A percentile compares a stretch with the other conserved stretches of the same genome.
Conservation (phyloP, 2,113 vertebrate genomes). For the Thryonomys swinderianus region DNA sequence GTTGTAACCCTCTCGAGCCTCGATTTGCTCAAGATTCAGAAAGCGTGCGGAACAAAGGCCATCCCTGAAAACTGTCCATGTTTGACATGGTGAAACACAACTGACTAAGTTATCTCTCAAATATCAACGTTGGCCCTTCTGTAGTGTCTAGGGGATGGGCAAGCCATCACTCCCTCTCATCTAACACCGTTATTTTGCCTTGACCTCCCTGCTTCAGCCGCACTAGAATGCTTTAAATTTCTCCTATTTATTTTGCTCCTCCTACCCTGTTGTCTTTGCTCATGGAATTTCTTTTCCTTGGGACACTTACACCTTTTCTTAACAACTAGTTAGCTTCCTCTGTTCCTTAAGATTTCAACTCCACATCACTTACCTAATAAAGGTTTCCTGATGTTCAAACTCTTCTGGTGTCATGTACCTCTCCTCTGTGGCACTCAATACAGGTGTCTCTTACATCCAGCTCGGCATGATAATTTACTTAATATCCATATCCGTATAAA, state of each 20-base stretch:
- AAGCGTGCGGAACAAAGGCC: neutral
- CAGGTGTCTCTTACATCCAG: neutral
- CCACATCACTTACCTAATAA: neutral
- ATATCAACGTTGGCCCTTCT: neutral
- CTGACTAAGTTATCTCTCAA: neutral
- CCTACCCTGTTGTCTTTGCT: neutral
- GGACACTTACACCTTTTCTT: neutral
- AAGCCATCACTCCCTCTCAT: neutral
- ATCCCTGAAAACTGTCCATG: no score
- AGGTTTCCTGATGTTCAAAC: neutral
- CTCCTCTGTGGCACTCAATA: neutral
- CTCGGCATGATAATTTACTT: neutral
- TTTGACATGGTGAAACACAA: neutral
- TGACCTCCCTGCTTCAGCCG: neutral
- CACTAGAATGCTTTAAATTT: neutral
- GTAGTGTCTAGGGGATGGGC: neutral
- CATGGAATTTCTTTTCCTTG: neutral
- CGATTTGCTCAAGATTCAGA: neutral
- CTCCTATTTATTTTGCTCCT: neutral
- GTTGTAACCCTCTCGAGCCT: neutral
- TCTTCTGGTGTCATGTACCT: neutral
- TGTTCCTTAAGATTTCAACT: neutral
- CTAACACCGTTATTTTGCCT: neutral
- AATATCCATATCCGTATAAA: neutral
- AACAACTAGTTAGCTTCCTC: neutral